These are phyloP conservation scores for Acronicta alni DNA, from an alignment of 2,888 invertebrate genomes.

Conservation along the genomic window DNA sequence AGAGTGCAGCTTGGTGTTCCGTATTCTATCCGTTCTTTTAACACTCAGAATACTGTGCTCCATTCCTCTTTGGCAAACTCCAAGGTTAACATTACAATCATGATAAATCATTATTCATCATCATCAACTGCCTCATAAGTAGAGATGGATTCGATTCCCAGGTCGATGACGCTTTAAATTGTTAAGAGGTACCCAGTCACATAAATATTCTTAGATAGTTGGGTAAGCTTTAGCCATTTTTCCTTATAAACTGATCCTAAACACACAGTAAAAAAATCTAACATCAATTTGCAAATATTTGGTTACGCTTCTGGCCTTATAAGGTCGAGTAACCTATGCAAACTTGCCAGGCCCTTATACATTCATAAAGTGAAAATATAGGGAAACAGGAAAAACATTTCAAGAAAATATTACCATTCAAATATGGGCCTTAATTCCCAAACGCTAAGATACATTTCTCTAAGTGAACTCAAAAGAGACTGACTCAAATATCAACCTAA, in stretches of 20 bases:
- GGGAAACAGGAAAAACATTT: slow-evolving; percentile 6
- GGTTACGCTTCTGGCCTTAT: slow-evolving; percentile 7
- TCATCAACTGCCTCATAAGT: too few relatives aligned
- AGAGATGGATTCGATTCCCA: too few relatives aligned
- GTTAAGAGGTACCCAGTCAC: too few relatives aligned
- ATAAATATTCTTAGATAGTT: slow-evolving; percentile 2
- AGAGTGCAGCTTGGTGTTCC: too few relatives aligned
- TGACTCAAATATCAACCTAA: slow-evolving; percentile 17
- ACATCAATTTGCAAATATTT: slow-evolving; percentile 22
- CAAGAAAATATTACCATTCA: neutral
- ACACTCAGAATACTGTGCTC: too few relatives aligned
- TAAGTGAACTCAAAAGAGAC: neutral
- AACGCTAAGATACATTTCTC: neutral
- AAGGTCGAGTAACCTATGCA: slow-evolving; percentile 20
- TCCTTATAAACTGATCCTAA: neutral
- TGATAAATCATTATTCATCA: too few relatives aligned
- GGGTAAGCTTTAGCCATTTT: too few relatives aligned
- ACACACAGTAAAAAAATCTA: slow-evolving; percentile 26
- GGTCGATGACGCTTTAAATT: too few relatives aligned
- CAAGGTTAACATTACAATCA: too few relatives aligned
- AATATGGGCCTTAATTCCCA: neutral
- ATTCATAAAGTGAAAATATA: slow-evolving; percentile 18
- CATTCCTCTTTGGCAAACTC: too few relatives aligned
- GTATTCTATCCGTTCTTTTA: too few relatives aligned
- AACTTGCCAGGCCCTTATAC: slow-evolving; percentile 24